phyloP scores from a whole-genome alignment of 2,113 vertebrate species.

The Colistium nudipinnis region DNA sequence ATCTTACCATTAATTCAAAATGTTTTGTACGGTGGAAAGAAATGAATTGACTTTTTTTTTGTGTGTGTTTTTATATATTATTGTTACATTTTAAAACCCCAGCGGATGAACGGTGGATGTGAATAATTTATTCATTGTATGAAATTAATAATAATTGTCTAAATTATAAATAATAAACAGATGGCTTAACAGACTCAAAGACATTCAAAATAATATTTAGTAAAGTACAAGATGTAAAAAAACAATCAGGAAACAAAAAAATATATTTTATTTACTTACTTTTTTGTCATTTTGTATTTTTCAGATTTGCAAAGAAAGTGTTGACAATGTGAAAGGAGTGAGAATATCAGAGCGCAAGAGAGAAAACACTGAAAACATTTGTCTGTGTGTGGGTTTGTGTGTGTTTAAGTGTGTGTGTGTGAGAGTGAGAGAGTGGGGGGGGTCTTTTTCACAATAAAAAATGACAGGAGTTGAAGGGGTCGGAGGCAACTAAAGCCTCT shows the following conservation, averaged over 20 bases:
- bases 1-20: no score
- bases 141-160: background rate
- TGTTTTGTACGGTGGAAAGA: background rate
- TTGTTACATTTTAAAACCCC: no score
- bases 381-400: conserved; percentile 28
- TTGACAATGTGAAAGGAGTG: background rate
- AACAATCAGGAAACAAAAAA: background rate
- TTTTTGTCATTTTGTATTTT: background rate
- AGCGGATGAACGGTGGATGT: background rate
- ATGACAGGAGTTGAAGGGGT: conserved; percentile 59
- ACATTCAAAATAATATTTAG: no score
- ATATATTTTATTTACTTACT: background rate
- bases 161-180: no score
- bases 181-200: no score
- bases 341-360: background rate
- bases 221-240: background rate
- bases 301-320: background rate
- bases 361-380: conserved; percentile 4
- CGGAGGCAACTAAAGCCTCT: conserved; percentile 71
- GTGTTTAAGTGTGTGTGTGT: conserved; percentile 15
- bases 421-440: background rate
- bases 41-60: no score
- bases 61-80: no score
- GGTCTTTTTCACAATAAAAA: conserved; percentile 62
- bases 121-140: background rate